phyloP scores from a whole-genome alignment of 64 coral and sea anemone genomes.

The Montipora cactus region DNA sequence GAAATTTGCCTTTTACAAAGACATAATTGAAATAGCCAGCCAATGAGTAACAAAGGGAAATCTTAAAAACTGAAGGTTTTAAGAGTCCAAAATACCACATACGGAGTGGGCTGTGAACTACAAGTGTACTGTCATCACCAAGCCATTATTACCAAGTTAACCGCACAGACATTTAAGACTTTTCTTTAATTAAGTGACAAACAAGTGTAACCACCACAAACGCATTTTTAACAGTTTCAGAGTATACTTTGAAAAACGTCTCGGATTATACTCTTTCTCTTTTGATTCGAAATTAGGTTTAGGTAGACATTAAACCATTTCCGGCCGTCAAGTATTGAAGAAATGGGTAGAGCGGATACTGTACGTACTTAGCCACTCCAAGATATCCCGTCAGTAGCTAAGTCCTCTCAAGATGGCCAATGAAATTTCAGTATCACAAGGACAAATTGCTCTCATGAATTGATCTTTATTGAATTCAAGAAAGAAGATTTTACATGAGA shows the following conservation, averaged over 20 bases:
- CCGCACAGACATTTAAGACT: slow-evolving; percentile 8
- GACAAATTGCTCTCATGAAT: neutral
- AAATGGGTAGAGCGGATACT: too few species aligned
- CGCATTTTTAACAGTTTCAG: neutral
- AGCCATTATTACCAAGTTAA: neutral
- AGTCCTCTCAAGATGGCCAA: neutral
- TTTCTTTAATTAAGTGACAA: neutral
- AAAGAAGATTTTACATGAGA: neutral
- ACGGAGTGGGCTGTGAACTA: neutral
- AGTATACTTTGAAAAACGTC: neutral
- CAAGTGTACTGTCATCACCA: slow-evolving; percentile 44
- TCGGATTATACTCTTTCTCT: too few species aligned
- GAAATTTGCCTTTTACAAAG: neutral
- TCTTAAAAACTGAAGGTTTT: neutral
- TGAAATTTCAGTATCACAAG: neutral
- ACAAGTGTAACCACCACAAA: neutral
- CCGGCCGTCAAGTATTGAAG: too few species aligned
- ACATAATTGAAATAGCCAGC: neutral
- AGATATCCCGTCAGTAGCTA: neutral
- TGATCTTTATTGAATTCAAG: neutral
- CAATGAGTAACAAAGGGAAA: neutral
- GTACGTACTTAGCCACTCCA: too few species aligned
- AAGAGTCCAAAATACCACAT: slow-evolving; percentile 14
- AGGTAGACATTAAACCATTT: too few species aligned
- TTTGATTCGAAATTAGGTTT: too few species aligned